phyloP scores from a whole-genome alignment of 2,888 invertebrate genomes.

The Dromius quadrimaculatus region DNA sequence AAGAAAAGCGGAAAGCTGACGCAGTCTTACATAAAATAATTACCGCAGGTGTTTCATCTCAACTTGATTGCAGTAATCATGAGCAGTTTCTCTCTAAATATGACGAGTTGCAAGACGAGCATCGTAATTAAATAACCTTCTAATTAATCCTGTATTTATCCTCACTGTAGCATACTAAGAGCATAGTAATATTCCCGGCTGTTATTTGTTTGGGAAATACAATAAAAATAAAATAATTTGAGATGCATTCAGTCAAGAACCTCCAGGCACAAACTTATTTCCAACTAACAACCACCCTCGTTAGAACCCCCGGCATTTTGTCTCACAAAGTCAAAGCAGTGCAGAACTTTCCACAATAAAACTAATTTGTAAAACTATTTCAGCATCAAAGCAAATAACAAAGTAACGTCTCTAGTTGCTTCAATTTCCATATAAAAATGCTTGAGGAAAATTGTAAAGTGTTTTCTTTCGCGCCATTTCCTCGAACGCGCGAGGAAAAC shows the following conservation, averaged over 20 bases:
- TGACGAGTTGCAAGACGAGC: background rate
- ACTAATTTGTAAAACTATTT: constrained; percentile 22
- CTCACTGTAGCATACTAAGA: background rate
- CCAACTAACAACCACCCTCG: no score
- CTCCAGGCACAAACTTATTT: no score
- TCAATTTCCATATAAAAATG: constrained; percentile 42
- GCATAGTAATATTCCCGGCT: no score
- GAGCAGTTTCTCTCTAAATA: constrained; percentile 25
- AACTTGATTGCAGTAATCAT: constrained; percentile 1
- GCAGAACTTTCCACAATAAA: constrained; percentile 4
- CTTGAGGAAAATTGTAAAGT: constrained; percentile 34
- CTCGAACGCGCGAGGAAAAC: background rate
- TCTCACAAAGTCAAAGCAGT: background rate
- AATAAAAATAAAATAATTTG: background rate
- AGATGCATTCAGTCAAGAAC: background rate
- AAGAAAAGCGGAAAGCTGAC: background rate
- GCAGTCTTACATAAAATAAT: constrained; percentile 6
- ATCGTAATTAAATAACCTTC: background rate
- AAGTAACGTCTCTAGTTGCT: constrained; percentile 26
- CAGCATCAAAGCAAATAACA: constrained; percentile 13
- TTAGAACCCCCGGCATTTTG: no score
- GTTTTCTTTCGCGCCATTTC: constrained; percentile 48
- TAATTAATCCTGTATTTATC: background rate
- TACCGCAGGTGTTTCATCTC: constrained; percentile 5
- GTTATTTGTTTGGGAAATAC: no score